Evolutionary conservation across 1,140 invertebrate species (phyloP), one percentile per base, ranked within the genome.

Genomic region (Whitmania pigra): DNA sequence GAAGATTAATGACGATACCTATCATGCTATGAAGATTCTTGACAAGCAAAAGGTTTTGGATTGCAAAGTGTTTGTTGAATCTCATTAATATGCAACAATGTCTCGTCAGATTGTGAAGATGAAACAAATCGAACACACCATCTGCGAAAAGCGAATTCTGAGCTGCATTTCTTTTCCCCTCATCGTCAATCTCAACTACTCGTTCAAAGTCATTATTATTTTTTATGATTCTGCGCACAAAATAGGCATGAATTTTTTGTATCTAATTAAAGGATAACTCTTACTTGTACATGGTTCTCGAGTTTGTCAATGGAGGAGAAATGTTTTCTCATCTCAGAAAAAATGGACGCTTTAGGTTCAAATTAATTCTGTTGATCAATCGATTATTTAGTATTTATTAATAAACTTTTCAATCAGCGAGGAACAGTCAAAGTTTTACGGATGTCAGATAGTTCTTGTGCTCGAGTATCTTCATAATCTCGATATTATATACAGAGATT

Each of bases 391-490:
- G 0, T 13, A 25, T 63, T 63, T 63, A 2, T 25, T 13, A 63
- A 11, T 13, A 2, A 25, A 31, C 2, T 18, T 31, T 63, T 13
- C 57, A 63, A 25, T 63, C 15, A 95, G 92, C 78, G 94, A 98
- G 84, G 91, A 92, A 22, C 94, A 97, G 82, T 96, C 94, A 75
- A 88, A 96, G 74, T 99, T 99, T 85, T 99, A 99, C 84, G 96
- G 95, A 76, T 94, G 95, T 76, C 96, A 99, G 85, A 98, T 99
- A 78, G 95, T 99, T 68, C 88, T 99, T 78, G 95, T 95, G 31
- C 97, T 99, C 84, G 96, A 99, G 86, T 99, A 99, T 84, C 88
- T 99, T 73, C 97, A 99, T 84, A 97, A 96, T 84, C 87, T 99
- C 82, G 95, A 99, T 85, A 89, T 99, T 78, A 97, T 99, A 81